Base-by-base conservation (phyloP, 2,113 vertebrate species). In the Andinoacara biseriatus region DNA sequence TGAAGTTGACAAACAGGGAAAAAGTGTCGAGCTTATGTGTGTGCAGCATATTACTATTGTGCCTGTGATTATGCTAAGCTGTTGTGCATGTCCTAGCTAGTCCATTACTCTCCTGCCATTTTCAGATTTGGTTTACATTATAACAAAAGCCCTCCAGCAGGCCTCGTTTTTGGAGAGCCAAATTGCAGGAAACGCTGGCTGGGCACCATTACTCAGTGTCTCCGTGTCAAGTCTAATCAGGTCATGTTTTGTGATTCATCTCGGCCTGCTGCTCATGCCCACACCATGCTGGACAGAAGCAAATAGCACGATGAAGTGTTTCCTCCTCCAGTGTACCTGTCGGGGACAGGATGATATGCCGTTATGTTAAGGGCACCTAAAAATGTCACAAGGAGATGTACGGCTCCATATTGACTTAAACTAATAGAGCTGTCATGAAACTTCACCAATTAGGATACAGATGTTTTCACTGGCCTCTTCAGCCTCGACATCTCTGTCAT, bases 351-450 rank as follows among this genome's bases (percentile, higher is more conserved):
- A 78, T 85, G 85, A 83, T 81, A 35, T 49, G 65, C 85, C 78
- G 89, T 86, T 80, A 80, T 81, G 88, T 82, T 84, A 74, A 89
- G 74, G 89, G 63, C 10, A 80, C 24, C 83, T 74, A 59, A 54
- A 86, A 88, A 88, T 87, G 81, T 85, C 65, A 81, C 3, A 7
- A 67, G 35, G 46, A 81, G 63, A 80, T 57, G 62, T 52, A 46
- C 74, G 15, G 76, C 63, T 26, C 43, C 46, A 18, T 40, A 17
- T n/a, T 57, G 87, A 89, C 81, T 84, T 61, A 78, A 86, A 90
- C 86, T 83, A 88, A 89, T 87, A 46, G 81, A 91, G 78, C 79
- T 78, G 80, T 86, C 78, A 11, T 6, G 22, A 76, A 76, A 78
- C 62, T 56, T 80, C 35, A 86, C 40, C 83, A 83, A 88, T 86